Evolutionary conservation across 2,888 invertebrate species (phyloP).

Genomic region (Pantelozetes paolii): DNA sequence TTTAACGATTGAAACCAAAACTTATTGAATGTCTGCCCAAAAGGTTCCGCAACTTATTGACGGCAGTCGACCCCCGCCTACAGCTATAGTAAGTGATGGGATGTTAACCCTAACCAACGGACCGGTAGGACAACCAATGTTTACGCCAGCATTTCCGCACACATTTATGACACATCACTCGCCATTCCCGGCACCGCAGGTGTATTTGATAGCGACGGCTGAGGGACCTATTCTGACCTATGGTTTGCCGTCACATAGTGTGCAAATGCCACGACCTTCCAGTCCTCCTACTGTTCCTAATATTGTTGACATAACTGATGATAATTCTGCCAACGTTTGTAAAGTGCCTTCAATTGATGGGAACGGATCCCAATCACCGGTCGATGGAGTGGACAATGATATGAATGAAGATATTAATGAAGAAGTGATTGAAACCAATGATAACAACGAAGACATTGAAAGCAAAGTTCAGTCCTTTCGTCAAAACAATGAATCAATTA

Average conservation of each 20-base stretch:
- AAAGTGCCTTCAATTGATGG: slow-evolving; percentile 23
- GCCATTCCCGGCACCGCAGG: slow-evolving; percentile 13
- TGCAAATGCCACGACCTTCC: slow-evolving; percentile 8
- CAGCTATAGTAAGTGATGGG: slow-evolving; percentile 20
- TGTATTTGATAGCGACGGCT: slow-evolving; percentile 17
- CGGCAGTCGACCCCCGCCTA: background rate
- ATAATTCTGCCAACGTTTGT: slow-evolving; percentile 1
- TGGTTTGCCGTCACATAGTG: background rate
- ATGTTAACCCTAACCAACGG: slow-evolving; percentile 3
- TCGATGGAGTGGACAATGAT: background rate
- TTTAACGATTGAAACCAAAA: background rate
- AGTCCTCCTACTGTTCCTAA: slow-evolving; percentile 22
- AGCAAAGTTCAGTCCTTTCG: background rate
- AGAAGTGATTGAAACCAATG: background rate
- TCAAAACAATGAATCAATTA: background rate
- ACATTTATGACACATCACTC: slow-evolving; percentile 7
- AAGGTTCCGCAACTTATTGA: slow-evolving; percentile 25
- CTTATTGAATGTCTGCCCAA: background rate
- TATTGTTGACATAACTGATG: background rate
- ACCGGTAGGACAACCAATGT: slow-evolving; percentile 5
- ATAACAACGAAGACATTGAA: background rate
- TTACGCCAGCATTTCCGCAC: slow-evolving; percentile 10
- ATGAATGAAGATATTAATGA: background rate
- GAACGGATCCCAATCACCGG: background rate
- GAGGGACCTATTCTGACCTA: slow-evolving; percentile 16